Percentiles rank a stretch among this genome's conserved stretches.
These are phyloP conservation scores for Scartelaos histophorus DNA, from an alignment of 2,113 vertebrate genomes.

Conservation along the genomic window DNA sequence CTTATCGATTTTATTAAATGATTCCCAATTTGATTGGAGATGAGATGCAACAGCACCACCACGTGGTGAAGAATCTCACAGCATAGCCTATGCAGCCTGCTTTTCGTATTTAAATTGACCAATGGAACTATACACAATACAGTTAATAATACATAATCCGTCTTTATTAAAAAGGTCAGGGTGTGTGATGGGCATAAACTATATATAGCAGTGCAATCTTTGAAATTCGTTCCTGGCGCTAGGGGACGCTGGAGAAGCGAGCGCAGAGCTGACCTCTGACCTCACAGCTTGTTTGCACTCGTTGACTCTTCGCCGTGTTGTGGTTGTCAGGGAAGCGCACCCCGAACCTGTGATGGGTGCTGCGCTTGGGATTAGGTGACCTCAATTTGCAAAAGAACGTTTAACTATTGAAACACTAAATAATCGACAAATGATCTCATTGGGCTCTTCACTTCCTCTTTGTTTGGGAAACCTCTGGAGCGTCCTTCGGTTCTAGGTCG, in stretches of 20 bases:
- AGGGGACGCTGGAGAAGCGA: constrained; percentile 38
- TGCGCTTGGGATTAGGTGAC: constrained; percentile 31
- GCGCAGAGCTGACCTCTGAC: neutral
- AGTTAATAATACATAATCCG: too few species aligned
- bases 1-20: too few species aligned
- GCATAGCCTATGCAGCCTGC: too few species aligned
- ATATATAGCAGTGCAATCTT: neutral
- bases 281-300: neutral
- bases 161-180: too few species aligned
- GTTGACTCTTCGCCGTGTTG: constrained; percentile 46
- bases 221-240: neutral
- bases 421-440: neutral
- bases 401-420: constrained; percentile 1
- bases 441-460: neutral
- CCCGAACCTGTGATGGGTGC: constrained; percentile 6
- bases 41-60: too few species aligned
- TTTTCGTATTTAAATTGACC: too few species aligned
- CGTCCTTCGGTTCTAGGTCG: neutral
- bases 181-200: too few species aligned
- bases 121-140: too few species aligned
- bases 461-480: neutral
- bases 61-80: too few species aligned
- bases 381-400: constrained; percentile 34
- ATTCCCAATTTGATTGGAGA: too few species aligned
- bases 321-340: constrained; percentile 63